These are phyloP conservation scores for Halcyon smyrnensis DNA, from an alignment of 2,797 vertebrate species.

Conservation along the genomic window DNA sequence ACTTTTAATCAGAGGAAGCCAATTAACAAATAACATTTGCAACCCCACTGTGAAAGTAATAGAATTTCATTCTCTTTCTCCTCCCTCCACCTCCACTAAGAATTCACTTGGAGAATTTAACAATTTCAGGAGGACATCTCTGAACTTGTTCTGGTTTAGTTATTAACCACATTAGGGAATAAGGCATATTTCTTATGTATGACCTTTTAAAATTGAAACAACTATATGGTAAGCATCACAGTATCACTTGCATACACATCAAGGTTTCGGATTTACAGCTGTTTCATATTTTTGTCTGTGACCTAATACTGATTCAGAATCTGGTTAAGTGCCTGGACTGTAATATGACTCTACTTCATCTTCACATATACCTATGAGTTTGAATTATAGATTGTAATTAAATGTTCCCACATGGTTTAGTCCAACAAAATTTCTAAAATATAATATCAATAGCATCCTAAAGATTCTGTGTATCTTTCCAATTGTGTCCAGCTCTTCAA, in stretches of 20 bases:
- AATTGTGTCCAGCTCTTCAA: not conserved
- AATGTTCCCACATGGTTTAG: not conserved
- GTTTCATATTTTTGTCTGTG: not conserved
- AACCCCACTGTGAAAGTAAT: not conserved
- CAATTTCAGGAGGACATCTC: not conserved
- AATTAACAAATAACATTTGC: not conserved
- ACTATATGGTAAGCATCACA: not conserved
- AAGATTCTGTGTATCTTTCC: not conserved
- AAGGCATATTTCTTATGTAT: not conserved
- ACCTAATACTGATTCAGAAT: not conserved
- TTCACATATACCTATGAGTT: not conserved
- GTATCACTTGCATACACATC: not conserved
- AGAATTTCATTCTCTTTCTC: not conserved
- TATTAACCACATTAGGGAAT: not conserved
- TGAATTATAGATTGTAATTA: not conserved
- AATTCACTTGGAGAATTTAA: not conserved
- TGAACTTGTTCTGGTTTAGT: not conserved
- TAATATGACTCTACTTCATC: not conserved
- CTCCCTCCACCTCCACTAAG: fast-evolving
- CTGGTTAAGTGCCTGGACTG: not conserved
- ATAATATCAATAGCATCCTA: not conserved
- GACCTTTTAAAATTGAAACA: not conserved
- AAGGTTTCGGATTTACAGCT: not conserved
- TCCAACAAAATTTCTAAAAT: not conserved
- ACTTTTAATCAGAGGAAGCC: not conserved